Base-by-base conservation (phyloP, 2,113 vertebrate genomes). In the Elephantulus edwardii region DNA sequence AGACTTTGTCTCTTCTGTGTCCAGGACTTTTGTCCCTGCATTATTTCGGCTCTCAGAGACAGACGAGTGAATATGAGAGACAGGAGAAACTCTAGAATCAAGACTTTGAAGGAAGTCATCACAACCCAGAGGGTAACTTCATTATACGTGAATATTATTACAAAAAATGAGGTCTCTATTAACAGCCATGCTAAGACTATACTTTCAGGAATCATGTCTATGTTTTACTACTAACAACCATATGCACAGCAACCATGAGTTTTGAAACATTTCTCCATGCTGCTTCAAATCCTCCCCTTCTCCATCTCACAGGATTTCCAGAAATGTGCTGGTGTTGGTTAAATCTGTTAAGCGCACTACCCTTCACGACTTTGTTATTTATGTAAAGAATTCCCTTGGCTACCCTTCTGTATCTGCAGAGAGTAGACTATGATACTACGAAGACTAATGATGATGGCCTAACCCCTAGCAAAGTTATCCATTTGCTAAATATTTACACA, bases 381-480 rank as follows among this genome's bases (percentile, higher is more conserved):
- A 89, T 38, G 33, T 68, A 68, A 86, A 79, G 46, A 94, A 79
- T 68, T 91, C 70, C 50, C 3, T 4, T 42, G 82, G 62, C 52
- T 54, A 85, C 48, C 7, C 42, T 72, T 24, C 42, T 89, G 56
- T 33, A 50, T 50, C 48, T 50, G 48, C 26, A 42, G 40, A 68
- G 38, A 54, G 24, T 22, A 60, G n/a, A 26, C 62, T 77, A 9
- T 44, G 77, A 68, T 84, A 86, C 76, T 54, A 35, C 71, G 24
- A 86, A 79, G 87, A 83, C 60, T 89, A 93, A 92, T 92, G 87
- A 89, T 91, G 91, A 95, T 91, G 89, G 84, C 81, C 91, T 92
- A 86, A 93, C 44, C 84, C 60, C 66, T 56, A 92, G 77, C 77
- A 92, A 91, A 86, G 72, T 58, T 62, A 91, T 87, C 75, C 79